These are phyloP conservation scores for Parazoanthus darwini DNA, from an alignment of 92 coral and sea anemone genomes.

Conservation along the genomic window DNA sequence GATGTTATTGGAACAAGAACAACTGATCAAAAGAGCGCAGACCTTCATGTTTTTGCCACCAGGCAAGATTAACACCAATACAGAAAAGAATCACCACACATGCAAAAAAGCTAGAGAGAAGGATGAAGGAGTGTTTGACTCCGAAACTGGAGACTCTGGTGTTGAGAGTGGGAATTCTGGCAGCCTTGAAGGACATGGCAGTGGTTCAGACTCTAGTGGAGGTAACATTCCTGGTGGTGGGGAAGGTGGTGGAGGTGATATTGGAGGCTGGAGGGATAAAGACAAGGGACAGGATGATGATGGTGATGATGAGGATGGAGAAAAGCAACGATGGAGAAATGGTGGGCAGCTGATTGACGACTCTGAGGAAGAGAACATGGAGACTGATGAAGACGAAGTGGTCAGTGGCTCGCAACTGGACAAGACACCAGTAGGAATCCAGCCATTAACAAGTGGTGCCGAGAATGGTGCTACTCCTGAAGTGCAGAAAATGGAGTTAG, in stretches of 20 bases:
- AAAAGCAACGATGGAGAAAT: neutral
- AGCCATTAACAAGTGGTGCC: neutral
- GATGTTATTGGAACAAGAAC: neutral
- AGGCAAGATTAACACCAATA: neutral
- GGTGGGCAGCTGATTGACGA: slow-evolving; percentile 34
- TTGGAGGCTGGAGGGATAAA: slow-evolving; percentile 13
- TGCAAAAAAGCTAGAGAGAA: slow-evolving; percentile 13
- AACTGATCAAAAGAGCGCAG: neutral
- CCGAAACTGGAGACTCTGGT: slow-evolving; percentile 45
- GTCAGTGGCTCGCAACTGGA: neutral
- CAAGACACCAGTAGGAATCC: neutral
- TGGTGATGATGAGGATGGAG: slow-evolving; percentile 24
- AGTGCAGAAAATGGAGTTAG: neutral
- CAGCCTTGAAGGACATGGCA: slow-evolving; percentile 12
- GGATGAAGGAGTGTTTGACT: neutral
- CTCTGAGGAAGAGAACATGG: slow-evolving; percentile 48
- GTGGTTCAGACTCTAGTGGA: neutral
- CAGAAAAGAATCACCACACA: neutral
- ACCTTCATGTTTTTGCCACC: neutral
- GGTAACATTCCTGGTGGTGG: slow-evolving; percentile 5
- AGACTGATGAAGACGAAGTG: slow-evolving; percentile 42
- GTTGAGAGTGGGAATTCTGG: slow-evolving; percentile 40
- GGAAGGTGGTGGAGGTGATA: slow-evolving; percentile 44
- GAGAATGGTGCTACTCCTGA: neutral
- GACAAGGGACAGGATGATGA: slow-evolving; percentile 47